Base-by-base conservation (phyloP, 2,888 invertebrate species). In the Muscina levida region DNA sequence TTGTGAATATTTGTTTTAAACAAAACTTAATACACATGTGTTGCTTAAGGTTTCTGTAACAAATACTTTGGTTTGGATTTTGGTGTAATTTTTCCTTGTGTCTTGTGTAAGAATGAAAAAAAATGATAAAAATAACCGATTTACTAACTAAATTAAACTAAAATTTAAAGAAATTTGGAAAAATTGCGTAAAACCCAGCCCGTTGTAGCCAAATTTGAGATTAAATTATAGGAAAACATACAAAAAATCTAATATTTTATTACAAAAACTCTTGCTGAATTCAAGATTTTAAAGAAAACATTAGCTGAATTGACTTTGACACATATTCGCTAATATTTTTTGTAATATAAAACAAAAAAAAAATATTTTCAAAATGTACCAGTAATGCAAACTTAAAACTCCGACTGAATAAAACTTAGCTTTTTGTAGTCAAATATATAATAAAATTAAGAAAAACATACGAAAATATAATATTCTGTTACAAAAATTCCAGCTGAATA, bases 181-280 rank as follows among this genome's bases (percentile, higher is more conserved):
- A 66, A 75, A 75, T 79, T 79, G 65, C 75, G 0, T 72, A 39
- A 57, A 72, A 48, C 42, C 74, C 71, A 71, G 74, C 70, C 70
- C 57, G 42, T 10, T 53, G 44, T 22, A 22, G 53, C 53, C 53
- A 24, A 13, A 53, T n/a, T 5, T 31, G 8, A 31, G 31, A 31
- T 5, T 4, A 46, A 46, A 46, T 3, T 46, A 1, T 15, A 46
- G 42, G 11, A 5, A 53, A 53, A 10, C 2, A 8, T 53, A 22
- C 11, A 22, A 22, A 10, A 53, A 53, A 53, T 53, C 3, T 51
- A 19, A 8, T 22, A 62, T 77, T 53, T 22, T 53, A 13, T 22
- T 19, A 51, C 10, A 24, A 53, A 22, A 53, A 24, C 15, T 15
- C 46, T 22, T 22, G 53, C 53, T 53, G 24, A 53, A 53, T 53